Percentiles rank a stretch among this genome's conserved stretches.
Conservation (phyloP, 2,113 vertebrate genomes). For the Trogon surrucura region DNA sequence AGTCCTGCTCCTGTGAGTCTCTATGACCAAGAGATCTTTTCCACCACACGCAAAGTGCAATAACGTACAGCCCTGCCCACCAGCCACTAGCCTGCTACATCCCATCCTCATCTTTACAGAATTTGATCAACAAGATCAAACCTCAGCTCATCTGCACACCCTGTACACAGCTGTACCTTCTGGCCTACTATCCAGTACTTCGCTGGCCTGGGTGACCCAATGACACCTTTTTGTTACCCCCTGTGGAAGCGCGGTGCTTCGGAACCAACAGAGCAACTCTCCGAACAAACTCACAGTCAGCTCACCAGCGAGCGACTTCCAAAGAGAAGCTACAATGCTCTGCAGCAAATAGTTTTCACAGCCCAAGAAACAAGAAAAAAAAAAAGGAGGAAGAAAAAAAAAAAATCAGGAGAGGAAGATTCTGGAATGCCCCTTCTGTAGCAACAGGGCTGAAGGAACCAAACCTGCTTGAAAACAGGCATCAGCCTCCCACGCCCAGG, state of each 20-base stretch:
- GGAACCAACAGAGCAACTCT: not conserved
- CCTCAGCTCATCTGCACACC: not conserved
- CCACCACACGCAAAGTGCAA: not conserved
- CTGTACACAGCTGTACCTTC: not conserved
- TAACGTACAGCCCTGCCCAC: not conserved
- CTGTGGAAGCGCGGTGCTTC: not conserved
- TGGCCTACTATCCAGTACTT: not conserved
- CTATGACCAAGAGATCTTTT: not conserved
- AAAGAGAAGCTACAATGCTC: not conserved
- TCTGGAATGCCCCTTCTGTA: not conserved
- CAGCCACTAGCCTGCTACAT: not conserved
- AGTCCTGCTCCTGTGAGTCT: not conserved
- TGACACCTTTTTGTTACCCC: not conserved
- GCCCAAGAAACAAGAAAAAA: not conserved
- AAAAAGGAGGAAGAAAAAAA: not conserved
- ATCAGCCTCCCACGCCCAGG: not conserved
- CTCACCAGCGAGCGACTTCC: not conserved
- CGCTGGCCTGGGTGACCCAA: not conserved
- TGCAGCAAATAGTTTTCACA: not conserved
- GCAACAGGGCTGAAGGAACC: not conserved
- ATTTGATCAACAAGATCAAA: not conserved
- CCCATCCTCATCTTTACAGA: not conserved
- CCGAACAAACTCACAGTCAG: not conserved
- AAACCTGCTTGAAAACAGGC: not conserved
- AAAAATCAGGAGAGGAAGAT: not conserved